Percentiles rank a stretch among this genome's conserved stretches.
These are phyloP conservation scores for human DNA, from an alignment of 2,113 vertebrate species.

Conservation along the genomic window DNA sequence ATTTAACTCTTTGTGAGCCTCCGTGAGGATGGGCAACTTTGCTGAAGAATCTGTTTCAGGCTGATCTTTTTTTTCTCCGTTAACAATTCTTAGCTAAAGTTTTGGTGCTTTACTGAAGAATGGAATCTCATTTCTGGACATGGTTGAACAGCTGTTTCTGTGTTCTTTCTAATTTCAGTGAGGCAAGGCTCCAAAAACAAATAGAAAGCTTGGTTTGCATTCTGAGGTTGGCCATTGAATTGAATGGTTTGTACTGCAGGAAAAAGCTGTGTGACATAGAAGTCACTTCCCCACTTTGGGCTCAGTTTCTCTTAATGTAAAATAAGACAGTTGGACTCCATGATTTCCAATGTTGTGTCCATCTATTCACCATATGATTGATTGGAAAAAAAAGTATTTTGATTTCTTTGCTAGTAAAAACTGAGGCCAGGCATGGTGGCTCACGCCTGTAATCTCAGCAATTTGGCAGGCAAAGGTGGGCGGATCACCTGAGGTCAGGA, in stretches of 20 bases:
- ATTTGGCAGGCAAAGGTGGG: background rate
- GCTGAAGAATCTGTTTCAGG: background rate
- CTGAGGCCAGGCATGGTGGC: background rate
- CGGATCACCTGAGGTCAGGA: background rate
- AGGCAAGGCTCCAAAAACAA: background rate
- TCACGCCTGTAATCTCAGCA: background rate
- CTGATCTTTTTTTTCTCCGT: background rate
- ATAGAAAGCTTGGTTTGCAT: background rate
- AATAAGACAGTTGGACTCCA: background rate
- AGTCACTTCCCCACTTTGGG: background rate
- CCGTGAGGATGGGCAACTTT: background rate
- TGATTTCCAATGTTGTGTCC: background rate
- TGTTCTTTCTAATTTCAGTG: background rate
- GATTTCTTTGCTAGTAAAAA: background rate
- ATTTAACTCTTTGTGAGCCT: background rate
- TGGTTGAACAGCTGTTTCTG: background rate
- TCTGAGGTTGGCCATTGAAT: background rate
- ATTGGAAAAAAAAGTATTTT: background rate
- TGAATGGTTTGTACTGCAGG: background rate
- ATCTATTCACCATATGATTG: background rate
- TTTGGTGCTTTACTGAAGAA: background rate
- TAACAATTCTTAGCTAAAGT: background rate
- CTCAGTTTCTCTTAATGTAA: background rate
- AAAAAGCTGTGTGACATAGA: background rate
- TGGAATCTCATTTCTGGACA: background rate